Percentiles rank a stretch among this genome's conserved stretches.
Conservation (phyloP, 2,888 invertebrate genomes). For the Phytoseiulus persimilis region DNA sequence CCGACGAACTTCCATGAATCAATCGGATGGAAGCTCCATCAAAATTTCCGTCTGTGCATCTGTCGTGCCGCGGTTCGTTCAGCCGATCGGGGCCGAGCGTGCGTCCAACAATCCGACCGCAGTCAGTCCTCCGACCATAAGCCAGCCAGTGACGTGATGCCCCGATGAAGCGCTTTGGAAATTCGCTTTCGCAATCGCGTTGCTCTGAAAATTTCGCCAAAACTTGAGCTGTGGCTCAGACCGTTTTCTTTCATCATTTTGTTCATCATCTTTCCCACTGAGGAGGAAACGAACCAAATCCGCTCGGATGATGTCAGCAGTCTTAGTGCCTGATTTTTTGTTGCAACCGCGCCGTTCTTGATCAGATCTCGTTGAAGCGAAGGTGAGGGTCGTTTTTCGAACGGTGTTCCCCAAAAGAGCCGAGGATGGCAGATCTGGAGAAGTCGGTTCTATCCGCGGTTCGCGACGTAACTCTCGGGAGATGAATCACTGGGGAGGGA, state of each 20-base stretch:
- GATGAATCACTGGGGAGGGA: too few species aligned
- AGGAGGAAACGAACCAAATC: background rate
- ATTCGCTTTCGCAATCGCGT: background rate
- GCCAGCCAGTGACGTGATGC: background rate
- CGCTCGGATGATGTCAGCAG: background rate
- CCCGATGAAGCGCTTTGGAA: background rate
- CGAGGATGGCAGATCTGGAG: too few species aligned
- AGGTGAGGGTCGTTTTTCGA: background rate
- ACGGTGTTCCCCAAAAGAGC: too few species aligned
- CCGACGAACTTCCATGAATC: background rate
- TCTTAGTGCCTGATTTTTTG: background rate
- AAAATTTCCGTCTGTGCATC: background rate
- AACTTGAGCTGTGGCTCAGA: background rate
- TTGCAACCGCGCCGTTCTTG: background rate
- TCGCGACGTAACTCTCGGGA: too few species aligned
- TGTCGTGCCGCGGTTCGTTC: background rate
- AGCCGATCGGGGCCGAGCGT: background rate
- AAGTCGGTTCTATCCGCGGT: too few species aligned
- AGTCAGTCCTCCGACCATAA: background rate
- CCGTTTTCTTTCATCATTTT: background rate
- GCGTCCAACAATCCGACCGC: background rate
- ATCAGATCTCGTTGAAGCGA: background rate
- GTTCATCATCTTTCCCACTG: background rate
- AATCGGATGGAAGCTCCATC: background rate
- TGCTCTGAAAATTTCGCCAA: background rate